phyloP scores from a whole-genome alignment of 1,140 invertebrate species.

The Trialeurodes vaporariorum region DNA sequence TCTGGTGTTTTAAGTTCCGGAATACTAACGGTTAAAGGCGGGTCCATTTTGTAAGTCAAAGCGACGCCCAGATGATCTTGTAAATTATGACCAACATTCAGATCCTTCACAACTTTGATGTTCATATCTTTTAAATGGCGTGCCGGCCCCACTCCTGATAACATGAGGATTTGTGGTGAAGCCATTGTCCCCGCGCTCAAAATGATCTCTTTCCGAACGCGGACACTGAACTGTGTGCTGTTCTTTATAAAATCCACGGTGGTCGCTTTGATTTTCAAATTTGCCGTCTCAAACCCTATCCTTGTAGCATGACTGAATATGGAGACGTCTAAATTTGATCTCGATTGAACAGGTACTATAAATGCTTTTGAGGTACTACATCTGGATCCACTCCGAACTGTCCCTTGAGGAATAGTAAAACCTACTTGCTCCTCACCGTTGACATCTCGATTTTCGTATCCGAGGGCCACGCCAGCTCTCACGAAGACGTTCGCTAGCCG shows the following conservation, averaged over 20 bases:
- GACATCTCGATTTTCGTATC: constrained; percentile 37
- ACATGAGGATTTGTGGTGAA: constrained; percentile 51
- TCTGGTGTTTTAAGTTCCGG: constrained; percentile 57
- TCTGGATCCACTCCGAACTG: constrained; percentile 44
- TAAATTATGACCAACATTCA: too few relatives aligned
- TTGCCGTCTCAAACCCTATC: constrained; percentile 48
- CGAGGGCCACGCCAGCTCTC: constrained; percentile 40
- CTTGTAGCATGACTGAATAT: constrained; percentile 48
- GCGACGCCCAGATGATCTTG: constrained; percentile 34
- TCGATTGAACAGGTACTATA: constrained; percentile 37
- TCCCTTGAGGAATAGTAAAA: constrained; percentile 45
- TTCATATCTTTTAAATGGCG: constrained; percentile 50
- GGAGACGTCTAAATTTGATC: constrained; percentile 54
- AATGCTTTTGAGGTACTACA: constrained; percentile 49
- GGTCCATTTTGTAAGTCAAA: constrained; percentile 63
- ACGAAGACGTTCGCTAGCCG: constrained; percentile 38
- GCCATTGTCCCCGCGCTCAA: constrained; percentile 51
- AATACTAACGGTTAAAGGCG: constrained; percentile 59
- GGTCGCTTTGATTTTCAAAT: constrained; percentile 43
- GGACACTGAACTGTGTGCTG: constrained; percentile 33
- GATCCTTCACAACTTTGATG: constrained; percentile 47
- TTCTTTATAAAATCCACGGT: constrained; percentile 50
- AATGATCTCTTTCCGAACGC: constrained; percentile 47
- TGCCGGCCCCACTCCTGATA: constrained; percentile 57
- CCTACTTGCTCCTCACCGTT: constrained; percentile 49